These are phyloP conservation scores for Mesocentrotus franciscanus DNA, from an alignment of 53 echinoderm and acorn worm genomes.

Conservation along the genomic window DNA sequence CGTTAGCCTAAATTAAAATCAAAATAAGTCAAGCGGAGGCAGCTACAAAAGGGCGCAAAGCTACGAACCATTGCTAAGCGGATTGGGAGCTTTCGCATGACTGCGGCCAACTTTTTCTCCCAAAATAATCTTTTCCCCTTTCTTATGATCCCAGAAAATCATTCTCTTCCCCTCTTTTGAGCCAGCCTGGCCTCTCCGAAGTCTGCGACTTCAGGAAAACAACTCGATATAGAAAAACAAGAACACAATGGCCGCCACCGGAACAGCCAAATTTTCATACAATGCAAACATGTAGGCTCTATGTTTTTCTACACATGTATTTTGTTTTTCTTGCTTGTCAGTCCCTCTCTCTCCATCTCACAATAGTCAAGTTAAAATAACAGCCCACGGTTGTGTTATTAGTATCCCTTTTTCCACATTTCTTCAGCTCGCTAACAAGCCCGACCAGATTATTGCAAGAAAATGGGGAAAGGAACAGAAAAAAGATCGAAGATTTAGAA, in stretches of 20 bases:
- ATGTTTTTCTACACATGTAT: slow-evolving; percentile 55
- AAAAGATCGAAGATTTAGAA: too few relatives aligned
- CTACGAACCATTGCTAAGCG: slow-evolving; percentile 8
- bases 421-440: slow-evolving; percentile 26
- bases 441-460: too few relatives aligned
- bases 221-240: slow-evolving; percentile 57
- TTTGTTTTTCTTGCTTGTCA: slow-evolving; percentile 58
- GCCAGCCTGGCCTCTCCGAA: slow-evolving; percentile 20
- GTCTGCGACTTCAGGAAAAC: slow-evolving; percentile 39
- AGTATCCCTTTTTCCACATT: slow-evolving; percentile 6
- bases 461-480: too few relatives aligned
- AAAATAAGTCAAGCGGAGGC: slow-evolving; percentile 40
- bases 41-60: not conserved
- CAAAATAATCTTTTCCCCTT: not conserved
- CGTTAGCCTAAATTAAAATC: slow-evolving; percentile 55
- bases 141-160: slow-evolving; percentile 25
- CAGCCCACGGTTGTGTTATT: slow-evolving; percentile 49
- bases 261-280: slow-evolving; percentile 63
- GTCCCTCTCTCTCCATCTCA: not conserved
- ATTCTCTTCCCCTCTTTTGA: slow-evolving; percentile 17
- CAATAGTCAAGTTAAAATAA: slow-evolving; percentile 56
- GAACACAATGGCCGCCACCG: slow-evolving; percentile 35
- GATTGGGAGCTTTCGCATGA: slow-evolving; percentile 50
- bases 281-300: slow-evolving; percentile 10
- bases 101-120: slow-evolving; percentile 22